Evolutionary conservation across 2,888 invertebrate species (phyloP).

Genomic region (Drosophila anomelani): DNA sequence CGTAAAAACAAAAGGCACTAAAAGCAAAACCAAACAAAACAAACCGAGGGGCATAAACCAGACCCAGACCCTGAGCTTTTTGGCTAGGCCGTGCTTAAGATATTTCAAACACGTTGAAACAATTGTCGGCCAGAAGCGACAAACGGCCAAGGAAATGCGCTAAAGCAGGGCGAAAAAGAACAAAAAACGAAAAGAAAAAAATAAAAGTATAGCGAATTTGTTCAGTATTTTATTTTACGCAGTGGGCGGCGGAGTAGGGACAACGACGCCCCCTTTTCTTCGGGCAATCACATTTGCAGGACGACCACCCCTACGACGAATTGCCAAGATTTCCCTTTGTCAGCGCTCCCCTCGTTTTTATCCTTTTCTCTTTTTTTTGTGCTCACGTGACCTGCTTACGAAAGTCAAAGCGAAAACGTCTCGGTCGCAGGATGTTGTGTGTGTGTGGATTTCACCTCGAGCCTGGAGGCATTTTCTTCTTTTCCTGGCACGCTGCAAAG

Average conservation of each 20-base stretch:
- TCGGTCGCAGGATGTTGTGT: slow-evolving; percentile 47
- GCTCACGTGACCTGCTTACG: slow-evolving; percentile 78
- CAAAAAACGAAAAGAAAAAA: slow-evolving; percentile 9
- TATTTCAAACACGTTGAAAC: slow-evolving; percentile 74
- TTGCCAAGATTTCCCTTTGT: slow-evolving; percentile 34
- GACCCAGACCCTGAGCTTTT: slow-evolving; percentile 30
- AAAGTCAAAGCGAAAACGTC: slow-evolving; percentile 62
- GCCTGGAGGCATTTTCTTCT: slow-evolving; percentile 38
- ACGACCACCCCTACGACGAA: slow-evolving; percentile 47
- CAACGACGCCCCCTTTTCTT: slow-evolving; percentile 17
- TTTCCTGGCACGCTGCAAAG: slow-evolving; percentile 33
- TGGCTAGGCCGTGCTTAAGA: slow-evolving; percentile 48
- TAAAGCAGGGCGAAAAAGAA: slow-evolving; percentile 44
- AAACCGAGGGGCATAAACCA: slow-evolving; percentile 12
- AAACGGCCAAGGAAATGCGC: slow-evolving; percentile 44
- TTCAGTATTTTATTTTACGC: slow-evolving; percentile 57
- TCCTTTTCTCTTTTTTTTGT: slow-evolving; percentile 39
- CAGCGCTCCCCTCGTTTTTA: slow-evolving; percentile 33
- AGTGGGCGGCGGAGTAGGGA: slow-evolving; percentile 10
- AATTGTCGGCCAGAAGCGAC: slow-evolving; percentile 60
- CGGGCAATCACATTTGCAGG: slow-evolving; percentile 70
- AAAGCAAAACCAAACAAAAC: slow-evolving; percentile 28
- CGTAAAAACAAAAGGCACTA: slow-evolving; percentile 48
- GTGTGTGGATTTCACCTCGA: slow-evolving; percentile 54
- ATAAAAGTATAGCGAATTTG: slow-evolving; percentile 58